Conservation (phyloP, 2,113 vertebrate species). For the Channa maculata region DNA sequence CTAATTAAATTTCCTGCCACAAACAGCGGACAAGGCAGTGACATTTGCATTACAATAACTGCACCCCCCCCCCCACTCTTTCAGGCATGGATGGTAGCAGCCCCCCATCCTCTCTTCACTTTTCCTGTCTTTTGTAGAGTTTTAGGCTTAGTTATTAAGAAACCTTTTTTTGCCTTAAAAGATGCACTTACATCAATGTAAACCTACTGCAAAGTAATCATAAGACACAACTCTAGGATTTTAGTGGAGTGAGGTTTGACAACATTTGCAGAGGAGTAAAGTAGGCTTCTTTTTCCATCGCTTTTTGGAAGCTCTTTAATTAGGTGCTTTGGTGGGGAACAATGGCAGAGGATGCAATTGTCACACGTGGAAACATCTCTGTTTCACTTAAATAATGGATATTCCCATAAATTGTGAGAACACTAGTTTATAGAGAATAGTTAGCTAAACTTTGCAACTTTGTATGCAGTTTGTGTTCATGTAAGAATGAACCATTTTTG, state of each 20-base stretch:
- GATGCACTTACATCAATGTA: constrained; percentile 11
- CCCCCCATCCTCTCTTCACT: constrained; percentile 38
- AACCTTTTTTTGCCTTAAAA: constrained; percentile 54
- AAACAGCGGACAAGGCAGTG: constrained; percentile 81
- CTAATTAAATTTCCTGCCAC: constrained; percentile 89
- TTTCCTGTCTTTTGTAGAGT: constrained; percentile 53
- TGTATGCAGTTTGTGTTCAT: constrained; percentile 18
- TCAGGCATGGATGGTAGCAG: constrained; percentile 66
- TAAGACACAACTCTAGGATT: constrained; percentile 3
- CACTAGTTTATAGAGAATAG: too few relatives aligned
- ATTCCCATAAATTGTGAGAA: not conserved
- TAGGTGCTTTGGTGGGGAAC: constrained; percentile 14
- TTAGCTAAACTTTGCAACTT: not conserved
- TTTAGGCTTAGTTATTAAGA: constrained; percentile 49
- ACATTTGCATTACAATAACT: constrained; percentile 89
- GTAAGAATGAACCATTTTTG: not conserved
- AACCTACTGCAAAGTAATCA: constrained; percentile 44
- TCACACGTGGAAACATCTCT: constrained; percentile 24
- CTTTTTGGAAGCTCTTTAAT: constrained; percentile 30
- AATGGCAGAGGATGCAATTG: constrained; percentile 8
- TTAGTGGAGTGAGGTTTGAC: constrained; percentile 2
- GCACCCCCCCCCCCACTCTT: constrained; percentile 42
- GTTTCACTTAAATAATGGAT: not conserved
- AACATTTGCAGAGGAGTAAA: not conserved
- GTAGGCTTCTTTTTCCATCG: not conserved